Conservation (phyloP, 2,113 vertebrate species). For the Calidris pygmaea region DNA sequence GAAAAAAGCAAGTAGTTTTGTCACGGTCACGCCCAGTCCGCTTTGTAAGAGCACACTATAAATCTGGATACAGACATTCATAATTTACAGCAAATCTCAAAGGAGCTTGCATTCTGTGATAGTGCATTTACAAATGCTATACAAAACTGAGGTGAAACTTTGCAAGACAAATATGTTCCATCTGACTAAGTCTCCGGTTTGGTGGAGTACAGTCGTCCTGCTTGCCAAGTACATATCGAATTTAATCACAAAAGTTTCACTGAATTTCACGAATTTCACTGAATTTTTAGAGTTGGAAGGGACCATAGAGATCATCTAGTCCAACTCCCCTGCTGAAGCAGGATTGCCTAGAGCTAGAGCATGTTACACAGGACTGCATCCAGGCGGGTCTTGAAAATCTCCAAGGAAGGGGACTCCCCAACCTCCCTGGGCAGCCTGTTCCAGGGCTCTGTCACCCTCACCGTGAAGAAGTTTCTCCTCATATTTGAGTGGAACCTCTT, state of each 20-base stretch:
- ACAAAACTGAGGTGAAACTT: background rate
- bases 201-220: background rate
- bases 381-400: no score
- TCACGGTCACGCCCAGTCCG: background rate
- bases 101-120: background rate
- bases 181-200: background rate
- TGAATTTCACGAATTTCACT: no score
- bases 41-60: background rate
- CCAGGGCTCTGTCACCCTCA: no score
- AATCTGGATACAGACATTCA: background rate
- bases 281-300: no score
- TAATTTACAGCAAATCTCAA: background rate
- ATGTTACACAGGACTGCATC: no score
- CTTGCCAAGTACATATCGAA: accelerated
- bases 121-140: background rate
- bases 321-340: no score
- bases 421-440: no score
- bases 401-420: no score
- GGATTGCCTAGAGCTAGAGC: no score
- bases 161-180: accelerated
- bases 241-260: background rate
- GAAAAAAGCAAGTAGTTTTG: background rate
- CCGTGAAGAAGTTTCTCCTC: no score
- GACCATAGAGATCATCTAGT: no score
- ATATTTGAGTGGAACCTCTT: no score